Conservation (phyloP, 2,113 vertebrate species). For the Collichthys lucidus region DNA sequence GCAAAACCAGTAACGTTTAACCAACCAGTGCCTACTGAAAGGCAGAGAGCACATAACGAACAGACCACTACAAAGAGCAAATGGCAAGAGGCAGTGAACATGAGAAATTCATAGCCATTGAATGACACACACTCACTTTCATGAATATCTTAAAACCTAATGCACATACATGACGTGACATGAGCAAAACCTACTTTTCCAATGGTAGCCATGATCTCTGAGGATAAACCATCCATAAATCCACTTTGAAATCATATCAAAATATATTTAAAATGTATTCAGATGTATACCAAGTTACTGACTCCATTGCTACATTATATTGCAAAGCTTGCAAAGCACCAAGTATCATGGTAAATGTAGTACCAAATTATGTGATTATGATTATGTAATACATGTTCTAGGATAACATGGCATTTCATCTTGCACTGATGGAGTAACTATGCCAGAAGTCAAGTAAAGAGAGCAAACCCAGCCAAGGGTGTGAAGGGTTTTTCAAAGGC, state of each 20-base stretch:
- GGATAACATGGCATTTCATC: too few species aligned
- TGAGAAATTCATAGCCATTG: background rate
- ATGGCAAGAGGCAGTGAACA: background rate
- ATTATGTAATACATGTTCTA: too few species aligned
- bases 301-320: background rate
- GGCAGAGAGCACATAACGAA: background rate
- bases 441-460: background rate
- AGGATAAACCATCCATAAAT: background rate
- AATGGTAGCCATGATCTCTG: background rate
- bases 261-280: background rate
- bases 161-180: background rate
- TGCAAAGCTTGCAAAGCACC: background rate
- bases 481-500: background rate
- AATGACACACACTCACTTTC: background rate
- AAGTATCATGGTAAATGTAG: background rate
- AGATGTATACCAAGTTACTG: background rate
- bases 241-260: background rate
- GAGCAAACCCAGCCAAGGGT: background rate
- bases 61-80: background rate
- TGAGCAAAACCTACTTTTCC: background rate
- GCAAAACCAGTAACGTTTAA: slow-evolving; percentile 87
- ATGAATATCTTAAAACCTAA: background rate
- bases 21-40: background rate
- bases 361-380: background rate
- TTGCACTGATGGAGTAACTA: too few species aligned